Conservation (phyloP, 30 jellyfish, hydroid and myxozoan genomes). For the Hydractinia echinata region DNA sequence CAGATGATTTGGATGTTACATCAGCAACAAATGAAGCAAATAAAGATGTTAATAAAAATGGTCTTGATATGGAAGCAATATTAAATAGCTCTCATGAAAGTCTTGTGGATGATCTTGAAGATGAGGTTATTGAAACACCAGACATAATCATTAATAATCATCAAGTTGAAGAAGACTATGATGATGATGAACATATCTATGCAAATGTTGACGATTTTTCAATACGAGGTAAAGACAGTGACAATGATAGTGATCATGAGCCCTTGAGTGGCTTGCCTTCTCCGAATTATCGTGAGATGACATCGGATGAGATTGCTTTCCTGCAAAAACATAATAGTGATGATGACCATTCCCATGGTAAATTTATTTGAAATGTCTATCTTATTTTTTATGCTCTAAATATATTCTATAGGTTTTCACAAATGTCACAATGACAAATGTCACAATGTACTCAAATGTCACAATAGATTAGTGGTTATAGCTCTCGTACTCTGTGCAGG, state of each 20-base stretch:
- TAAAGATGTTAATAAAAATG: conserved; percentile 30
- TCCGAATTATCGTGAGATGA: conserved; percentile 65
- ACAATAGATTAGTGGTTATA: no score
- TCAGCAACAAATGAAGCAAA: background rate
- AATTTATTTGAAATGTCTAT: no score
- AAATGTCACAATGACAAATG: no score
- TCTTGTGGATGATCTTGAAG: conserved; percentile 7
- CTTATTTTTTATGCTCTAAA: no score
- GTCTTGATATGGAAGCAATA: conserved; percentile 28
- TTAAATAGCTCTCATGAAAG: conserved; percentile 15
- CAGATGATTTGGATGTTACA: conserved; percentile 32
- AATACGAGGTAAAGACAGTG: conserved; percentile 13
- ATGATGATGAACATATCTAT: conserved; percentile 52
- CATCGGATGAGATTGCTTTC: conserved; percentile 65
- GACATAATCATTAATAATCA: conserved; percentile 24
- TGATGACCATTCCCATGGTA: conserved; percentile 46
- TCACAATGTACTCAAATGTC: no score
- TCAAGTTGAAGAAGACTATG: conserved; percentile 49
- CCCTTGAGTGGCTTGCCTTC: conserved; percentile 45
- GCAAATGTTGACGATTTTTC: conserved; percentile 49
- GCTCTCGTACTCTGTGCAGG: no score
- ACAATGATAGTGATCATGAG: conserved; percentile 65
- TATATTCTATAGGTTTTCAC: no score
- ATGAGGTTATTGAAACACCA: background rate
- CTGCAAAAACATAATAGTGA: conserved; percentile 41